Percentiles rank a stretch among this genome's conserved stretches.
phyloP scores from a whole-genome alignment of 2,888 invertebrate genomes.

The Lomographa bimaculata region DNA sequence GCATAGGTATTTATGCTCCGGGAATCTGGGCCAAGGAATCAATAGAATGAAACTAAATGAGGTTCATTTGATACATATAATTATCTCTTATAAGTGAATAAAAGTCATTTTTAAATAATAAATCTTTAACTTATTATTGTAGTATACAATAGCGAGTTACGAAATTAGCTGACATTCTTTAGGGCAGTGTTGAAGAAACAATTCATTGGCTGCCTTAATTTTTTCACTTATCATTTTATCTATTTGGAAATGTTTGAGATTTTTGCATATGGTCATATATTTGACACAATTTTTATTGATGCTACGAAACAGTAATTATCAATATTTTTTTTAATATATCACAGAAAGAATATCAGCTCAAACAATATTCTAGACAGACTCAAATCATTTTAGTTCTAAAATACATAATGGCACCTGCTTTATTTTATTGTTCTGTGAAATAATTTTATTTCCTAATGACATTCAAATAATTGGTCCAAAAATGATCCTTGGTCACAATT shows the following conservation, averaged over 20 bases:
- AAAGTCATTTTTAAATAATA: slow-evolving; percentile 7
- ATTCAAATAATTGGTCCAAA: slow-evolving; percentile 11
- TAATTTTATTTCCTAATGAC: background rate
- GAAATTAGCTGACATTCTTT: slow-evolving; percentile 7
- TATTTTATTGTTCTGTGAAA: slow-evolving; percentile 15
- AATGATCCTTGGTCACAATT: slow-evolving; percentile 1
- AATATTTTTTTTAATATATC: too few species aligned
- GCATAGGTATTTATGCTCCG: too few species aligned
- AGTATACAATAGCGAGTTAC: slow-evolving; percentile 7
- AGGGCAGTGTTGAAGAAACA: background rate
- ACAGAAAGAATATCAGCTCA: slow-evolving; percentile 8
- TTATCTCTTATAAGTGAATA: slow-evolving; percentile 16
- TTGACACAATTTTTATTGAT: too few species aligned
- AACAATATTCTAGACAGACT: slow-evolving; percentile 9
- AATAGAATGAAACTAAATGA: background rate
- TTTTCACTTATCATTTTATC: too few species aligned
- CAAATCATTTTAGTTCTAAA: slow-evolving; percentile 15
- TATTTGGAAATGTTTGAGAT: too few species aligned
- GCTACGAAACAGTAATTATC: too few species aligned
- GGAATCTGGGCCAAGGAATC: too few species aligned
- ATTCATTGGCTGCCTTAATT: too few species aligned
- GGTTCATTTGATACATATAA: slow-evolving; percentile 3
- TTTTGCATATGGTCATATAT: too few species aligned
- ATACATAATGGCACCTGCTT: slow-evolving; percentile 35
- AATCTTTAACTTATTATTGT: slow-evolving; percentile 1